Base-by-base conservation (phyloP, 2,888 invertebrate genomes). In the Lordiphosa fenestrarum region DNA sequence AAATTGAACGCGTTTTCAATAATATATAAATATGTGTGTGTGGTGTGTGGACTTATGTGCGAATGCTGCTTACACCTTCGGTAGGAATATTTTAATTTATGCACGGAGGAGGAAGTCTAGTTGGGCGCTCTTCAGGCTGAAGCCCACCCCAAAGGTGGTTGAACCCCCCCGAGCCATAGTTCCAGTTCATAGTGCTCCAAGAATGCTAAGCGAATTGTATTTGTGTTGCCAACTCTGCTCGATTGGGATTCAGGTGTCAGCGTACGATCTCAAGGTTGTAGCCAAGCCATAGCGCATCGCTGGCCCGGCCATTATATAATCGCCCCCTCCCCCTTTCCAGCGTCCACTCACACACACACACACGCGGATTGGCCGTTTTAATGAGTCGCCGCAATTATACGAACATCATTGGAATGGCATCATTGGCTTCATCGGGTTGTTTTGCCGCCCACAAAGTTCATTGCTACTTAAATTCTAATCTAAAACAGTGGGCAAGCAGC, bases 141-240 rank as follows among this genome's bases (percentile, higher is more conserved):
- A 30, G 30, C 21, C 55, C 42, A 33, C 60, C 60, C 21, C 46
- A 44, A 44, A 83, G 76, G 76, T 76, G 81, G 56, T 83, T 76
- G 83, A 76, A 83, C 83, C 67, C 70, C 55, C 3, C 7, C 13
- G 41, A 42, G 44, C 53, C 65, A 59, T 59, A 68, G 74, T 25
- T 6, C 25, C 74, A 82, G 82, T 82, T 82, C 82, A 74, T 71
- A 82, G 75, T 46, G 44, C 61, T 78, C 59, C 83, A 74, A 76
- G 75, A 76, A 76, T 76, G 80, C 72, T 75, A 81, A 75, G 68
- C 78, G 56, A 73, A 76, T 61, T 77, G 56, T 71, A 71, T 71
- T 71, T 71, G 65, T 71, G 80, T 57, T 65, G 69, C 65, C 58
- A 62, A 66, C 49, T 49, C 65, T 59, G 40, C 35, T 35, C 25